A percentile compares a stretch with the other conserved stretches of the same genome.
phyloP scores from a whole-genome alignment of 2,113 vertebrate genomes.

The Silurus glanis region DNA sequence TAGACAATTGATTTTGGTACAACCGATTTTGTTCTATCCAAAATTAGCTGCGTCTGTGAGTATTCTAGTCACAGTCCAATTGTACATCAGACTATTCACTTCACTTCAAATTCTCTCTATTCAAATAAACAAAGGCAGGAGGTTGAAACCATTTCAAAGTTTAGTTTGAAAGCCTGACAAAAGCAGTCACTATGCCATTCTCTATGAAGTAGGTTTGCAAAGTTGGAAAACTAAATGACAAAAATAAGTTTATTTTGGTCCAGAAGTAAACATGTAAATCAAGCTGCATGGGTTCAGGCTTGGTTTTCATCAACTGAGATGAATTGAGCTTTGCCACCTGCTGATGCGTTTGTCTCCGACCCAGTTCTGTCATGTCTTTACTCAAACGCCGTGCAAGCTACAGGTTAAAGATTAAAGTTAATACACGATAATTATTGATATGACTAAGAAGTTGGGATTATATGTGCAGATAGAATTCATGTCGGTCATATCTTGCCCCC shows the following conservation, averaged over 20 bases:
- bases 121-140: conserved; percentile 17
- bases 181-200: conserved; percentile 13
- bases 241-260: conserved; percentile 17
- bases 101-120: conserved; percentile 19
- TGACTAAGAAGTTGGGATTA: not conserved
- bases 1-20: conserved; percentile 9
- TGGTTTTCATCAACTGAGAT: not conserved
- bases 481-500: not conserved
- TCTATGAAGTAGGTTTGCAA: not conserved
- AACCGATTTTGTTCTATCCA: not conserved
- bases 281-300: not conserved
- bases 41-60: not conserved
- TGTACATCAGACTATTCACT: conserved; percentile 26
- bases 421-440: not conserved
- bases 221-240: not conserved
- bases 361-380: conserved; percentile 31
- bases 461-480: not conserved
- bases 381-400: not conserved
- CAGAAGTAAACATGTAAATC: not conserved
- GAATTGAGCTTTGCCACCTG: conserved; percentile 15
- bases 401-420: conserved; percentile 10
- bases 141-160: conserved; percentile 13
- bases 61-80: conserved; percentile 11
- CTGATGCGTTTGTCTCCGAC: not conserved
- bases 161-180: conserved; percentile 2